phyloP scores from a whole-genome alignment of 2,888 invertebrate species.

The Latrodectus elegans region DNA sequence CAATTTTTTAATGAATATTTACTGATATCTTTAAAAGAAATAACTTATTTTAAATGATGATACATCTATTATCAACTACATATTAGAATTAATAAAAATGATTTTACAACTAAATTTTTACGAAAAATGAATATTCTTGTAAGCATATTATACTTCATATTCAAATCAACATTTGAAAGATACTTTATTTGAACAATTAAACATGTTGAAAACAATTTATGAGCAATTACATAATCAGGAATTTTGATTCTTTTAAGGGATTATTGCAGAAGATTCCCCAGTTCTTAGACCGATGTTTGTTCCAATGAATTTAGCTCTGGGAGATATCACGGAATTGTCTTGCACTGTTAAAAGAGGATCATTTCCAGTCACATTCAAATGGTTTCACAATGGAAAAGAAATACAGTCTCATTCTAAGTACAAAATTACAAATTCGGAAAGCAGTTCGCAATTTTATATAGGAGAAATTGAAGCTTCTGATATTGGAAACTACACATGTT shows the following conservation, averaged over 20 bases:
- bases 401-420: slow-evolving; percentile 13
- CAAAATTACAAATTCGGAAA: slow-evolving; percentile 27
- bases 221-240: not conserved
- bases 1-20: too few relatives aligned
- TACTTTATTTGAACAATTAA: not conserved
- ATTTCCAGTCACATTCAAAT: slow-evolving; percentile 64
- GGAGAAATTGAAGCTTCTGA: slow-evolving; percentile 34
- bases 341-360: slow-evolving; percentile 66
- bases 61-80: too few relatives aligned
- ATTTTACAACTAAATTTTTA: too few relatives aligned
- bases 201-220: not conserved
- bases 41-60: too few relatives aligned
- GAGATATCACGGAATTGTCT: slow-evolving; percentile 39
- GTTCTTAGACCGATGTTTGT: slow-evolving; percentile 33
- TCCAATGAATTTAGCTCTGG: slow-evolving; percentile 36
- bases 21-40: too few relatives aligned
- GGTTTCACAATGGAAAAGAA: slow-evolving; percentile 59
- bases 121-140: not conserved
- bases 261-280: not conserved
- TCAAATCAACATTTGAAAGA: not conserved
- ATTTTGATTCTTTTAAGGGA: slow-evolving; percentile 1
- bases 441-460: slow-evolving; percentile 23
- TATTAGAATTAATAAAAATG: too few relatives aligned
- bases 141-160: not conserved
- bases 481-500: slow-evolving; percentile 59